Evolutionary conservation across 2,113 vertebrate species (phyloP), one percentile per base, ranked within the genome.

Genomic region (Eidolon helvum): DNA sequence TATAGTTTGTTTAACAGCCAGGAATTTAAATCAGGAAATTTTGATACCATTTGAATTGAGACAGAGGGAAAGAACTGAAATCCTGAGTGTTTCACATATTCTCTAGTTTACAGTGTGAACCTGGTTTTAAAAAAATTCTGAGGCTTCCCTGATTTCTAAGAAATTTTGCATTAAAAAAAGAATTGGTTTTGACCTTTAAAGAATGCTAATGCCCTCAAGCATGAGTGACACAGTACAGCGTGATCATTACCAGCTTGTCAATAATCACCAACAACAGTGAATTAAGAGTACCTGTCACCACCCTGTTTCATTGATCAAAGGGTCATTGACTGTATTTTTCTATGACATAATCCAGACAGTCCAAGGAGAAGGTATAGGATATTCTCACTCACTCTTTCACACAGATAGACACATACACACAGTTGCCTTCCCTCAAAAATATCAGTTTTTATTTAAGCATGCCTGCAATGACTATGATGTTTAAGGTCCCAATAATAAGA

Each of bases 181-280:
- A 65, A 97, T 96, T 98, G 95, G 1, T 95, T 96, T 98, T 99
- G 99, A 99, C 99, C 99, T 99, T 99, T 99, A 99, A 98, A 99
- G 98, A 98, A 98, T 99, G 99, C 98, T 99, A 98, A 99, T 98
- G 95, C 97, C 97, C 96, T 97, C 95, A 69, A 72, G 92, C 68
- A 45, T 99, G 99, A 99, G 98, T 99, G 99, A 98, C 99, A 99
- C 83, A 10, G 96, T 90, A 96, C 97, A 98, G 98, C 75, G 8
- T 92, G 98, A 98, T 99, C 99, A 98, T 99, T 99, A 99, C 98
- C 90, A 97, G 95, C 97, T 98, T 99, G 99, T 99, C 99, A 98
- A 99, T 99, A 98, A 92, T 98, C 98, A 97, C 99, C 99, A 98
- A 98, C 99, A 98, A 98, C 98, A 98, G 98, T 97, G 98, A 98